Percentiles rank a stretch among this genome's conserved stretches.
Evolutionary conservation across 1,140 invertebrate species (phyloP).

Genomic region (Gonioctena quinquepunctata): DNA sequence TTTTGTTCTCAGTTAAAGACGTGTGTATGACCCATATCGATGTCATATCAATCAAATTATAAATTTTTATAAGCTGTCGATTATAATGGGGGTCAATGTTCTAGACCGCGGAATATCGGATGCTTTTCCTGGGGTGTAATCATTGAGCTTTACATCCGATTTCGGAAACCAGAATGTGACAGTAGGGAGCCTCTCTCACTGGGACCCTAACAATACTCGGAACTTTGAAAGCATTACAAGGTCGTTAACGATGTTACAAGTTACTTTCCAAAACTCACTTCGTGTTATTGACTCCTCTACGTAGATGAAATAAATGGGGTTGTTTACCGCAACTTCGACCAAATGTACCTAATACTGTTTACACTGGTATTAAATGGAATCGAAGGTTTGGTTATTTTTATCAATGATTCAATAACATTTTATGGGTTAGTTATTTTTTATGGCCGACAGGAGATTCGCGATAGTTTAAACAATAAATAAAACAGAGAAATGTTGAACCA

Average conservation of each 20-base stretch:
- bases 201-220: slow-evolving; percentile 1
- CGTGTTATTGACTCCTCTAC: slow-evolving; percentile 15
- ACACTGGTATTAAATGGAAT: not conserved
- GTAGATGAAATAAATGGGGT: not conserved
- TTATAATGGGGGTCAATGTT: not conserved
- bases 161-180: slow-evolving; percentile 5
- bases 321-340: not conserved
- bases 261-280: slow-evolving; percentile 12
- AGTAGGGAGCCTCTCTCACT: slow-evolving; percentile 5
- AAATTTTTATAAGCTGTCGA: too few species aligned
- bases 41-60: too few species aligned
- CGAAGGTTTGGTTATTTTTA: not conserved
- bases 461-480: too few species aligned
- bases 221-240: slow-evolving; percentile 20
- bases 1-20: too few species aligned
- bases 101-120: not conserved
- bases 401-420: too few species aligned
- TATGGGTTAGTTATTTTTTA: too few species aligned
- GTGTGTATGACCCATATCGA: too few species aligned
- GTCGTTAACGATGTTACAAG: slow-evolving; percentile 15
- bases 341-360: not conserved
- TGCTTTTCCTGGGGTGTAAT: not conserved
- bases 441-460: too few species aligned
- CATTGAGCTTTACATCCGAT: slow-evolving; percentile 4
- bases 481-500: too few species aligned